Evolutionary conservation across 2,113 vertebrate genomes (phyloP), one percentile per base, ranked within the genome.

Genomic region (Ptilorrhoa leucosticta): DNA sequence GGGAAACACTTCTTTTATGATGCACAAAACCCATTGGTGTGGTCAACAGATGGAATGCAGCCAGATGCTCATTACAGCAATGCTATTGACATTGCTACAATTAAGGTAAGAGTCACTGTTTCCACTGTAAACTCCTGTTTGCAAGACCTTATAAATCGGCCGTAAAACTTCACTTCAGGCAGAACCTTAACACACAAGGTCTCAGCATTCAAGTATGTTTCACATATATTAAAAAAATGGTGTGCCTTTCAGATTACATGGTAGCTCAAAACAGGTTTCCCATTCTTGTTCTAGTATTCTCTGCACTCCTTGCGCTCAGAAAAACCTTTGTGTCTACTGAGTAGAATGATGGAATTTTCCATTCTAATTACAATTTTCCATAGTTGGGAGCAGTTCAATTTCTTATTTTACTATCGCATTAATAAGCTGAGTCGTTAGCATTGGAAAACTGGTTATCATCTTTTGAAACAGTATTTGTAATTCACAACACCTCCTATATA

Each of bases 91-190:
- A 96, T 95, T 90, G 92, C 95, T 94, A 97, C 96, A 97, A 96
- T 97, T 96, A 97, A 96, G 86, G 93, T 77, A 95, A 90, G 91
- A 96, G 93, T 97, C 96, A 96, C 86, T 97, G 73, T 96, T 97
- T 97, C 96, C 97, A 96, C 94, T 97, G 96, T 96, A 97, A 97
- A 97, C 92, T 95, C 81, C 91, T 96, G 94, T 97, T 96, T 96
- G 93, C 87, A 93, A 94, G 86, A 90, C 80, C 93, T 96, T 96
- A 94, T 97, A 95, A 96, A 96, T 95, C 96, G 93, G 94, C 96
- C 44, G 1, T 97, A 96, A 97, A 97, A 96, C 40, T 92, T 95
- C 93, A 91, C 93, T 96, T 94, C 94, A 87, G 95, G 92, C 95
- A 93, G 86, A 97, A 88, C 71, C 90, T 77, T 96, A 96, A 89